Percentiles rank a stretch among this genome's conserved stretches.
Conservation (phyloP, 2,113 vertebrate genomes). For the Scartelaos histophorus region DNA sequence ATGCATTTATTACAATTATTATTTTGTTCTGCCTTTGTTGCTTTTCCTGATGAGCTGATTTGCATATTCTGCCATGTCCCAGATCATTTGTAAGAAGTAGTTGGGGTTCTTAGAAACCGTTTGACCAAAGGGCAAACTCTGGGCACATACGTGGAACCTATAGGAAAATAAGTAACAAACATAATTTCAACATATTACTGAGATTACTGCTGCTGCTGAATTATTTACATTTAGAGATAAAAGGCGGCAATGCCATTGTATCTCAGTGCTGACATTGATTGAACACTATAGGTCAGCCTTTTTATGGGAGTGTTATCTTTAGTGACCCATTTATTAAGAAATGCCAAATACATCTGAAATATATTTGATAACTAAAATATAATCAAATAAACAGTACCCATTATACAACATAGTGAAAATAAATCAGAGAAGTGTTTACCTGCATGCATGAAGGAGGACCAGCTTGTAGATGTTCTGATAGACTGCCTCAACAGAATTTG, state of each 20-base stretch:
- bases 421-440: slow-evolving; percentile 69
- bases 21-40: slow-evolving; percentile 79
- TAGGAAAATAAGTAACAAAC: background rate
- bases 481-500: slow-evolving; percentile 83
- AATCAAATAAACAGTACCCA: background rate
- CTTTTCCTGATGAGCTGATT: slow-evolving; percentile 73
- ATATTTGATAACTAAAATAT: background rate
- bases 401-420: background rate
- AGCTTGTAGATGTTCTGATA: slow-evolving; percentile 86
- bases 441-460: slow-evolving; percentile 90
- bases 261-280: slow-evolving; percentile 16
- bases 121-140: slow-evolving; percentile 86
- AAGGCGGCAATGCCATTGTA: background rate
- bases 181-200: background rate
- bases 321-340: background rate
- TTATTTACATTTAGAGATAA: slow-evolving; percentile 27
- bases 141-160: slow-evolving; percentile 89
- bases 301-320: slow-evolving; percentile 10
- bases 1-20: background rate
- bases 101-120: slow-evolving; percentile 78
- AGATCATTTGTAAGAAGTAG: slow-evolving; percentile 85
- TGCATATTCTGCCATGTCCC: slow-evolving; percentile 68
- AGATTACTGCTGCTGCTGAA: background rate
- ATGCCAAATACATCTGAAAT: background rate
- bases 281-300: background rate